Percentiles rank a stretch among this genome's conserved stretches.
These are phyloP conservation scores for Metaphire vulgaris DNA, from an alignment of 1,140 invertebrate genomes.

Conservation along the genomic window DNA sequence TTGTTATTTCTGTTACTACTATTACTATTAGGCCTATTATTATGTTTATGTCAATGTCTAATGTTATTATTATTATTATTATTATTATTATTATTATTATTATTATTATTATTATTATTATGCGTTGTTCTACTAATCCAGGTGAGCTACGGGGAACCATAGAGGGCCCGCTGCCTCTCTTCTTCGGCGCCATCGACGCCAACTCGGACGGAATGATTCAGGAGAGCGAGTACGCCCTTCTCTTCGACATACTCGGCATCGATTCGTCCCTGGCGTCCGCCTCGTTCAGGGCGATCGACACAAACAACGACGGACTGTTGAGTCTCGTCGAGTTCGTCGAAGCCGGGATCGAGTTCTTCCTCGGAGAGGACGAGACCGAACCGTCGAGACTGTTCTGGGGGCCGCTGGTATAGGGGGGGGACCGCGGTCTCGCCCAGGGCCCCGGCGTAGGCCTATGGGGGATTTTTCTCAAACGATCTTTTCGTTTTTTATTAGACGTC, in stretches of 20 bases:
- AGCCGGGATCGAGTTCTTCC: slow-evolving; percentile 60
- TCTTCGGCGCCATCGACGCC: slow-evolving; percentile 26
- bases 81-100: no score
- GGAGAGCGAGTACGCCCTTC: slow-evolving; percentile 8
- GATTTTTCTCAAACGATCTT: no score
- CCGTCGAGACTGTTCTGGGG: slow-evolving; percentile 80
- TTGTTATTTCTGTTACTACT: no score
- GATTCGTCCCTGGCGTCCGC: slow-evolving; percentile 13
- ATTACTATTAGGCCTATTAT: no score
- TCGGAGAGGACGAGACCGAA: slow-evolving; percentile 65
- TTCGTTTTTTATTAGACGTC: no score
- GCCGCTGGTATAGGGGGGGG: slow-evolving; percentile 56
- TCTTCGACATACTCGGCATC: slow-evolving; percentile 28
- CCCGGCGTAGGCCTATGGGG: no score
- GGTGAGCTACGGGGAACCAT: slow-evolving; percentile 15
- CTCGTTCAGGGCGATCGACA: slow-evolving; percentile 28
- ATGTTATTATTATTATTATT: no score
- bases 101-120: no score
- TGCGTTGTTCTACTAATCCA: no score
- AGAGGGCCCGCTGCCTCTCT: slow-evolving; percentile 19
- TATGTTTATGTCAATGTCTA: no score
- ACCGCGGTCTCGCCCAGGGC: no score
- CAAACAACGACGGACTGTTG: slow-evolving; percentile 23
- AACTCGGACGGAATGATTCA: slow-evolving; percentile 23
- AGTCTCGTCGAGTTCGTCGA: slow-evolving; percentile 20